phyloP scores from a whole-genome alignment of 2,888 invertebrate species.

The Tetragonula carbonaria region DNA sequence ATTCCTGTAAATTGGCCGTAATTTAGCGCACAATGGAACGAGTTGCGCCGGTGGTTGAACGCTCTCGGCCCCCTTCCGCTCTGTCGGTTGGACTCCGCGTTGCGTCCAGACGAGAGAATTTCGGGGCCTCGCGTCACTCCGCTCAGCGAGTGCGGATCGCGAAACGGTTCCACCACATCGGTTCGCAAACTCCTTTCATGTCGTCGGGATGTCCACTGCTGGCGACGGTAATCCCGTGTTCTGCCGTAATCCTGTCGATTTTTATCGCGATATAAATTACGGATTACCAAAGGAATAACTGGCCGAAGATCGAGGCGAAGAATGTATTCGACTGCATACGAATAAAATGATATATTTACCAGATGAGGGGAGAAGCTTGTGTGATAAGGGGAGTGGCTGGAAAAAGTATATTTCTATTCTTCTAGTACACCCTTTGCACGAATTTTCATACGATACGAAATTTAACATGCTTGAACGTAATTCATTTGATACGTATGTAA shows the following conservation, averaged over 20 bases:
- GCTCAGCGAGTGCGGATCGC: no score
- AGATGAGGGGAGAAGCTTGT: no score
- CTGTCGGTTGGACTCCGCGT: not conserved
- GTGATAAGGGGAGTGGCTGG: no score
- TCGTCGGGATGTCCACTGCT: constrained; percentile 6
- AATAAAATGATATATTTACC: no score
- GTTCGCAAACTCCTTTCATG: constrained; percentile 1
- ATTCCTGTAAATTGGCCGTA: constrained; percentile 80
- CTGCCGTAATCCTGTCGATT: not conserved
- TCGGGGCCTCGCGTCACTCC: constrained; percentile 16
- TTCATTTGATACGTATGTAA: no score
- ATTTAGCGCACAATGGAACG: constrained; percentile 70
- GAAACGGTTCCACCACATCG: not conserved
- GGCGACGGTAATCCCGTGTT: not conserved
- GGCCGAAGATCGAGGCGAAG: not conserved
- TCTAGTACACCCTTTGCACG: no score
- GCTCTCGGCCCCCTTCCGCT: constrained; percentile 40
- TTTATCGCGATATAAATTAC: constrained; percentile 16
- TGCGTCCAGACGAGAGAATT: constrained; percentile 32
- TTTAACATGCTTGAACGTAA: no score
- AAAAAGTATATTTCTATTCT: no score
- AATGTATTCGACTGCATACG: not conserved
- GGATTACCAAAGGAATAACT: not conserved
- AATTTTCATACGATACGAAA: no score
- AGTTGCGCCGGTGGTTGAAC: constrained; percentile 57